Conservation (phyloP, 2,797 vertebrate species). For the Mycteria americana region DNA sequence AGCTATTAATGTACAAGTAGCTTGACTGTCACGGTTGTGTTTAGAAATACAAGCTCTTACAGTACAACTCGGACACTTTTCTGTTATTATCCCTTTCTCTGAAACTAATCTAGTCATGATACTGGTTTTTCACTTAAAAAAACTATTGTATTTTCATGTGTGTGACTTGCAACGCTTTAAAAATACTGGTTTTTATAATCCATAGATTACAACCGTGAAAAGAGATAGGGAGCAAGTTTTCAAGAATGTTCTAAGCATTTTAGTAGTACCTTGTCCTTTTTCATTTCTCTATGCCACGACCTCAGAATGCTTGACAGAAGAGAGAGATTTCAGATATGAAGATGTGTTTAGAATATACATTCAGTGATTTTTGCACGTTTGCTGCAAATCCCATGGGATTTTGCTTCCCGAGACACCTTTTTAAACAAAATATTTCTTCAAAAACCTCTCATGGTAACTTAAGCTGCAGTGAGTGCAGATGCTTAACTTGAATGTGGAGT, state of each 20-base stretch:
- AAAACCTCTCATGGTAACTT: not conserved
- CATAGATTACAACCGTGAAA: not conserved
- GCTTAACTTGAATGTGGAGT: not conserved
- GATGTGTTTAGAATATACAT: not conserved
- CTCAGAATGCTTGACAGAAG: not conserved
- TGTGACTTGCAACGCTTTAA: not conserved
- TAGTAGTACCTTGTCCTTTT: not conserved
- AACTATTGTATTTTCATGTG: not conserved
- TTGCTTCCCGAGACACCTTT: not conserved
- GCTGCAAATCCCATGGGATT: not conserved
- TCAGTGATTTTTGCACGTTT: not conserved
- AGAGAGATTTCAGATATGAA: not conserved
- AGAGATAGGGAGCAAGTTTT: not conserved
- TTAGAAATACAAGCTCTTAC: not conserved
- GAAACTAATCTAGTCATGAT: not conserved
- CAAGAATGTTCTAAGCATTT: not conserved
- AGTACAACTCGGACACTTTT: not conserved
- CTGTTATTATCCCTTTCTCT: not conserved
- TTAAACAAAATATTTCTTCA: not conserved
- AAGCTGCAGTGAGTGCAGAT: not conserved
- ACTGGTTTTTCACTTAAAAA: not conserved
- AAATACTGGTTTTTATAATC: not conserved
- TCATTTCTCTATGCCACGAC: not conserved
- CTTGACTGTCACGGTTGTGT: not conserved
- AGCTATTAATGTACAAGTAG: not conserved